Percentiles rank a stretch among this genome's conserved stretches.
Conservation (phyloP, 2,113 vertebrate genomes). For the Semnornis frantzii region DNA sequence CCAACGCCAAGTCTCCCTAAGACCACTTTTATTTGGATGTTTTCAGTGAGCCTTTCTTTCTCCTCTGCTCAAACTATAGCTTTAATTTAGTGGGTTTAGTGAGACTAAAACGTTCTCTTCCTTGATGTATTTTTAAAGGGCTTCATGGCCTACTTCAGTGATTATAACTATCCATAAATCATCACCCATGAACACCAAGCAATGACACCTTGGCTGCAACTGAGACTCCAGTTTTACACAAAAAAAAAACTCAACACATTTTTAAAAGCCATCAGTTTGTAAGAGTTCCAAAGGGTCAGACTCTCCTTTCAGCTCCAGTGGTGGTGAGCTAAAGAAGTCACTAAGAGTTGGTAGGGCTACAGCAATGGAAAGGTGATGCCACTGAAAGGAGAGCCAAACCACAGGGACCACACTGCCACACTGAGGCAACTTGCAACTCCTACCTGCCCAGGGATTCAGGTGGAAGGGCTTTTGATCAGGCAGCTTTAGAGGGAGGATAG, state of each 20-base stretch:
- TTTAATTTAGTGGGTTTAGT: slow-evolving; percentile 18
- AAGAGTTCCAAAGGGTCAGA: not conserved
- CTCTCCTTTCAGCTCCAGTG: not conserved
- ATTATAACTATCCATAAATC: slow-evolving; percentile 53
- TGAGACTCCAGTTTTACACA: not conserved
- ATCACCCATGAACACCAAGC: not conserved
- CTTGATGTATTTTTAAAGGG: slow-evolving; percentile 12
- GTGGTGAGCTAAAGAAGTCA: not conserved
- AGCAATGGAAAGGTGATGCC: not conserved
- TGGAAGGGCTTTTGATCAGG: not conserved
- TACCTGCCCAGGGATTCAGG: not conserved
- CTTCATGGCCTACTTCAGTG: slow-evolving; percentile 35
- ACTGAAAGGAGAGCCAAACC: not conserved
- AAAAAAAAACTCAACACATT: not conserved
- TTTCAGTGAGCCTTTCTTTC: slow-evolving; percentile 46
- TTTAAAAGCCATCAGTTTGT: not conserved
- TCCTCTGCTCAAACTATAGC: not conserved
- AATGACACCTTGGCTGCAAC: not conserved
- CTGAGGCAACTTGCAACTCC: not conserved
- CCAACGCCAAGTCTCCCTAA: slow-evolving; percentile 2
- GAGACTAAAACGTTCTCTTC: slow-evolving; percentile 31
- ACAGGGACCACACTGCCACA: rapidly evolving
- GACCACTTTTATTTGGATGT: slow-evolving; percentile 26
- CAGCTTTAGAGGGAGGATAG: not conserved
- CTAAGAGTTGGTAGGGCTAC: rapidly evolving